Conservation (phyloP, 2,113 vertebrate species). For the Clinocottus analis region DNA sequence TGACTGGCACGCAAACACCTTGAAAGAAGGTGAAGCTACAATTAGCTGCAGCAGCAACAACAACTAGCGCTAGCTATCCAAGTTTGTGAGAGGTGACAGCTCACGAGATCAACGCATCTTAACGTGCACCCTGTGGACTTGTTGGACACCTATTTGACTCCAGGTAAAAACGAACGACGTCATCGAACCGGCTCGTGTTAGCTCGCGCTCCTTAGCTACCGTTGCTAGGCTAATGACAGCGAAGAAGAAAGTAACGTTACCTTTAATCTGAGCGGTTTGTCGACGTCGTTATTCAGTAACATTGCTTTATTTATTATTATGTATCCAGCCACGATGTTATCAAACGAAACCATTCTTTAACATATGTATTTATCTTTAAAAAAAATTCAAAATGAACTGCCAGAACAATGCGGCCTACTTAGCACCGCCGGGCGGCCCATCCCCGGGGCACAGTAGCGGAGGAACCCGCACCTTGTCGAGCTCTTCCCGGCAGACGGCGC, state of each 20-base stretch:
- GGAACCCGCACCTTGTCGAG: constrained; percentile 89
- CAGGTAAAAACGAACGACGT: not conserved
- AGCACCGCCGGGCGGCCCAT: constrained; percentile 10
- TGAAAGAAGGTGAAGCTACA: not conserved
- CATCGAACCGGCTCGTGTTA: constrained; percentile 19
- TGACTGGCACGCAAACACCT: not conserved
- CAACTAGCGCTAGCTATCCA: too few species aligned
- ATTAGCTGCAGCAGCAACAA: not conserved
- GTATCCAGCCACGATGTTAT: too few species aligned
- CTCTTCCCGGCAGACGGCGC: constrained; percentile 97
- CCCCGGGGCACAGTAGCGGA: constrained; percentile 52
- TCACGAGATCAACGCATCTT: rapidly evolving
- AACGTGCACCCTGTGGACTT: not conserved
- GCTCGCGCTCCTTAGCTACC: constrained; percentile 5
- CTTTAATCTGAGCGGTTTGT: not conserved
- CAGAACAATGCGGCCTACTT: constrained; percentile 55
- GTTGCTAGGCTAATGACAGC: constrained; percentile 37
- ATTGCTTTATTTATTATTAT: not conserved
- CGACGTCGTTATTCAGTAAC: too few species aligned
- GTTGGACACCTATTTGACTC: not conserved
- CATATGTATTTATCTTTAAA: too few species aligned
- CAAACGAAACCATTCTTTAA: not conserved
- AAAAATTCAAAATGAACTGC: not conserved
- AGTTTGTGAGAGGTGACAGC: constrained; percentile 4
- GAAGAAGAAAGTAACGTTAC: not conserved